A percentile compares a stretch with the other conserved stretches of the same genome.
These are phyloP conservation scores for Chaenodraco wilsoni DNA, from an alignment of 2,797 vertebrate genomes.

Conservation along the genomic window DNA sequence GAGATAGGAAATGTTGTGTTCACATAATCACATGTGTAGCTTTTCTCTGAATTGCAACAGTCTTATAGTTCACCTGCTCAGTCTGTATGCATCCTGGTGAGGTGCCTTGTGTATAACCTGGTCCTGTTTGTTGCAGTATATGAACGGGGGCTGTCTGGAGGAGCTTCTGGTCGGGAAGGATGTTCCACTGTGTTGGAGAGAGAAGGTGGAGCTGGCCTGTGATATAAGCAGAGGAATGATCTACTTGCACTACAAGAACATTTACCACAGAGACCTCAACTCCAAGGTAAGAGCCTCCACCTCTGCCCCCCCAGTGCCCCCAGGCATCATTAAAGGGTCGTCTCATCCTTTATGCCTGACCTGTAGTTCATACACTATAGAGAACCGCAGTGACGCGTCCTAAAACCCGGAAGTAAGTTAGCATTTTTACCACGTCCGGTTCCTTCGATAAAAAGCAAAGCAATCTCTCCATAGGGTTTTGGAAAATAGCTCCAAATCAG, in stretches of 20 bases:
- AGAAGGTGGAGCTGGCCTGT: constrained; percentile 89
- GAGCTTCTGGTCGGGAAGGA: constrained; percentile 88
- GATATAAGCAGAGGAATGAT: constrained; percentile 91
- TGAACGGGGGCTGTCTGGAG: constrained; percentile 90
- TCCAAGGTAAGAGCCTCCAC: constrained; percentile 83
- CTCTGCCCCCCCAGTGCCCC: neutral
- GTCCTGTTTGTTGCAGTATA: constrained; percentile 78
- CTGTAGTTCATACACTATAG: neutral
- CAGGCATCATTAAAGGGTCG: constrained; percentile 4
- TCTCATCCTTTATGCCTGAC: neutral
- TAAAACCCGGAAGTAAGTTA: too few relatives aligned
- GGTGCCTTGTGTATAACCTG: neutral
- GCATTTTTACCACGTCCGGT: too few relatives aligned
- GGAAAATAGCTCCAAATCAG: too few relatives aligned
- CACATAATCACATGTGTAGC: neutral
- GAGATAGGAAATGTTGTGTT: neutral
- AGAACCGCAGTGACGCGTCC: too few relatives aligned
- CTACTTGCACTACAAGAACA: constrained; percentile 92
- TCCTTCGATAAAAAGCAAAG: too few relatives aligned
- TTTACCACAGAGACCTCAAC: constrained; percentile 92
- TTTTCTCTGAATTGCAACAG: neutral
- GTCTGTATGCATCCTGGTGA: neutral
- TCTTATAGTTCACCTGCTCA: neutral
- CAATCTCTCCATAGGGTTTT: too few relatives aligned
- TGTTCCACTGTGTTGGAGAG: constrained; percentile 84